Percentiles rank a stretch among this genome's conserved stretches.
These are phyloP conservation scores for Scrobipalpa atriplicella DNA, from an alignment of 2,888 invertebrate species.

Conservation along the genomic window DNA sequence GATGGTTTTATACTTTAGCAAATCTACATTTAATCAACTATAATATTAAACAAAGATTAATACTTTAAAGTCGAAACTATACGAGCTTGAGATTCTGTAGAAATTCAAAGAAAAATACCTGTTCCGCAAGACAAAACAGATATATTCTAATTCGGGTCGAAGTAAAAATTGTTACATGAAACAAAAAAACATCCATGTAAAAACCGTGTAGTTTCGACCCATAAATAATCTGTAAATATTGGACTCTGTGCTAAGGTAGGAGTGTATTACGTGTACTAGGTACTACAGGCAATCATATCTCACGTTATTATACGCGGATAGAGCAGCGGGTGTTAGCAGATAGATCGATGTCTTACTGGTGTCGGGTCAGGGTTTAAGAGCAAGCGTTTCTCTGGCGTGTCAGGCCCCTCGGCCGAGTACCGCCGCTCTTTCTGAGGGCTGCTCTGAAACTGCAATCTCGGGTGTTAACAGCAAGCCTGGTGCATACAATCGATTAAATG, in stretches of 20 bases:
- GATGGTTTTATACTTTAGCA: conserved; percentile 1
- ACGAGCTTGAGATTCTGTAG: neutral
- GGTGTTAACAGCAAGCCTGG: conserved; percentile 59
- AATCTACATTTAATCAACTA: neutral
- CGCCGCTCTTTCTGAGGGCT: conserved; percentile 76
- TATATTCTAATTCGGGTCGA: too few species aligned
- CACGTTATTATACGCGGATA: conserved; percentile 26
- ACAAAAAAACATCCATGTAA: too few species aligned
- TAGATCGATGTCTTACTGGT: conserved; percentile 69
- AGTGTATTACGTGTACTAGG: conserved; percentile 21
- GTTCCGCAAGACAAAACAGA: too few species aligned
- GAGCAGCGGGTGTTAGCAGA: conserved; percentile 37
- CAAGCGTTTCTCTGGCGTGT: conserved; percentile 79
- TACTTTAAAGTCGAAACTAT: neutral
- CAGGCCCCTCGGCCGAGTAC: conserved; percentile 73
- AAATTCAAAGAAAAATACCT: too few species aligned
- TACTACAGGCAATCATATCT: conserved; percentile 27
- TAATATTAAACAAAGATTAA: neutral
- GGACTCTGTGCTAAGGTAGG: conserved; percentile 15
- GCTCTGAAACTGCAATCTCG: conserved; percentile 76
- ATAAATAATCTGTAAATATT: neutral
- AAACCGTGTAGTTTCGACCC: conserved; percentile 8
- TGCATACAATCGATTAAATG: conserved; percentile 37
- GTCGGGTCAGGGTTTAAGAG: conserved; percentile 79
- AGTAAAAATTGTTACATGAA: too few species aligned